Base-by-base conservation (phyloP, 1,140 invertebrate species). In the Tetraneura akinire region DNA sequence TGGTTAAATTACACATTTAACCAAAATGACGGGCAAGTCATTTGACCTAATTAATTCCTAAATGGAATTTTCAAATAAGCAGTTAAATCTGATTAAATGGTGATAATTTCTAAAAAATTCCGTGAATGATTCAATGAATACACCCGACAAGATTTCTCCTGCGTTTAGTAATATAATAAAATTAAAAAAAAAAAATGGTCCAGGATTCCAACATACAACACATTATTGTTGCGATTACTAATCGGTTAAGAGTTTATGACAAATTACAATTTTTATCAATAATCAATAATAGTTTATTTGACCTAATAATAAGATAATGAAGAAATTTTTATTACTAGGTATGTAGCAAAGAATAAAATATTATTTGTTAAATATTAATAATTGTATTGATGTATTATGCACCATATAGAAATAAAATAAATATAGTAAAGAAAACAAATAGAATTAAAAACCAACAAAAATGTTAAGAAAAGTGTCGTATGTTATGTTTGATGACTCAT, bases 161-260 rank as follows among this genome's bases (percentile, higher is more conserved):
- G 45, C 23, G 55, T 78, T 78, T 62, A 21, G 55, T 47, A 78
- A 60, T 47, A 57, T 5, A 37, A 76, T 37, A 62, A 23, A 62
- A 26, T 60, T 47, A 23, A 18, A 53, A 53, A 51, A 23, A 18
- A 53, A 53, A 51, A 78, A 78, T 78, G 55, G 71, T 45, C 74
- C 74, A 78, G 42, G 55, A 78, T 78, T 57, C 74, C 55, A 60
- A 47, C 55, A 47, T 21, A 60, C n/a, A 37, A 4, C 32, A 29
- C 53, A 78, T 78, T 78, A 57, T 78, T 45, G 74, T 78, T 29
- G 37, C 55, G 37, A 60, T 78, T 55, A 78, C 37, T 78, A 62
- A 78, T 78, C 74, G 21, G 74, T 78, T 60, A 78, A 21, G 37
- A 78, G 21, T 55, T 78, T 60, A 78, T 37, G 37, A 78, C 51